Evolutionary conservation across 2,113 vertebrate genomes (phyloP).

Genomic region (Melanostigma gelatinosum): DNA sequence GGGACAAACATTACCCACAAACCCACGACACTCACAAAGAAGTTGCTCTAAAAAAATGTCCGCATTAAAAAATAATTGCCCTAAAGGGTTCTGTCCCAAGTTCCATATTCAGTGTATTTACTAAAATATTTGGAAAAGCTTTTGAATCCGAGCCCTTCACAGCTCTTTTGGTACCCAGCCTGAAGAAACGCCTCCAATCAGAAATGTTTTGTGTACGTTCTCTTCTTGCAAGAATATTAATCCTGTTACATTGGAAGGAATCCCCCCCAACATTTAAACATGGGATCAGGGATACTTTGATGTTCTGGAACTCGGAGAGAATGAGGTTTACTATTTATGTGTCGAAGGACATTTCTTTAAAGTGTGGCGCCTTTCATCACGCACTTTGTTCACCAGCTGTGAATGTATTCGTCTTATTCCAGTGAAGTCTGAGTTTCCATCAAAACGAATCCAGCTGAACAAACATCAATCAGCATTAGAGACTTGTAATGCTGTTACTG

Average conservation of each 20-base stretch:
- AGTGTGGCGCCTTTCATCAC: neutral
- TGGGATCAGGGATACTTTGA: neutral
- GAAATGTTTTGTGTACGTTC: neutral
- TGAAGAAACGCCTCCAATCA: neutral
- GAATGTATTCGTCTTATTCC: too few species aligned
- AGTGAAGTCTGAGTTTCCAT: neutral
- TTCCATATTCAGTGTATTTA: neutral
- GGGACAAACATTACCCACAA: too few species aligned
- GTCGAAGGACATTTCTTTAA: neutral
- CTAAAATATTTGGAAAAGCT: neutral
- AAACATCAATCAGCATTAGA: neutral
- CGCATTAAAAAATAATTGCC: too few species aligned
- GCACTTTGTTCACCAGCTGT: too few species aligned
- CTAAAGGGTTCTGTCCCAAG: too few species aligned
- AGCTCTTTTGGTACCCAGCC: neutral
- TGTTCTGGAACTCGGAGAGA: neutral
- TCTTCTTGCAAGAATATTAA: neutral
- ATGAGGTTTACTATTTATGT: neutral
- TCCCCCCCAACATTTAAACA: neutral
- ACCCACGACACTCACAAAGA: too few species aligned
- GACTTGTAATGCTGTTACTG: neutral
- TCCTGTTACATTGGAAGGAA: neutral
- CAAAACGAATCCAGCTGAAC: neutral
- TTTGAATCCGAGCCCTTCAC: neutral
- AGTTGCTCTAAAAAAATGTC: too few species aligned